Percentiles rank a stretch among this genome's conserved stretches.
Conservation (phyloP, 37 sponge, comb jelly and placozoan species). For the Diacarnus erythraeanus region DNA sequence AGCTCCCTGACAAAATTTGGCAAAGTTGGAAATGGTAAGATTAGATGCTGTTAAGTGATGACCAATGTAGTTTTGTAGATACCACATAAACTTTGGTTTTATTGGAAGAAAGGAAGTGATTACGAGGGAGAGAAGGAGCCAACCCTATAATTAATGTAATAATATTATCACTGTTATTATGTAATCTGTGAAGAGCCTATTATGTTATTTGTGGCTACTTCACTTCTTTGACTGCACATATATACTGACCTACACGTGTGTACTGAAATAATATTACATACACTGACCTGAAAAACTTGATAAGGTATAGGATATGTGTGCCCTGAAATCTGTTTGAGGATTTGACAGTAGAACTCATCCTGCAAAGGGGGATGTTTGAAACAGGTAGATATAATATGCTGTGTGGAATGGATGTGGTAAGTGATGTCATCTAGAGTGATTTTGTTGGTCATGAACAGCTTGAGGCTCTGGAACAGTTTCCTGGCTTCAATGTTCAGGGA, state of each 20-base stretch:
- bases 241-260: not conserved
- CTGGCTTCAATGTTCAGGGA: slow-evolving; percentile 29
- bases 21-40: not conserved
- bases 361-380: slow-evolving; percentile 38
- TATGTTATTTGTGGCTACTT: not conserved
- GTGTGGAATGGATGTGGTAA: slow-evolving; percentile 49
- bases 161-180: too few relatives aligned
- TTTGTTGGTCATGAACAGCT: slow-evolving; percentile 33
- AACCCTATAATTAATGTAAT: too few relatives aligned
- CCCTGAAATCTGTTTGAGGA: slow-evolving; percentile 51
- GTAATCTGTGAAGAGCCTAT: not conserved
- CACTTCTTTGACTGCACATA: not conserved
- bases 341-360: slow-evolving; percentile 79
- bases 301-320: not conserved
- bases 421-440: slow-evolving; percentile 14
- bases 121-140: slow-evolving; percentile 55
- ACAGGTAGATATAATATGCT: slow-evolving; percentile 43
- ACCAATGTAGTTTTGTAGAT: slow-evolving; percentile 27
- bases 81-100: slow-evolving; percentile 25
- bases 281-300: slow-evolving; percentile 17
- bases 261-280: not conserved
- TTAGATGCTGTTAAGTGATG: not conserved
- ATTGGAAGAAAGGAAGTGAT: slow-evolving; percentile 40
- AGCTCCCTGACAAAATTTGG: slow-evolving; percentile 19
- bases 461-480: slow-evolving; percentile 39